phyloP scores from a whole-genome alignment of 2,888 invertebrate species.

The Sphecodes monilicornis region DNA sequence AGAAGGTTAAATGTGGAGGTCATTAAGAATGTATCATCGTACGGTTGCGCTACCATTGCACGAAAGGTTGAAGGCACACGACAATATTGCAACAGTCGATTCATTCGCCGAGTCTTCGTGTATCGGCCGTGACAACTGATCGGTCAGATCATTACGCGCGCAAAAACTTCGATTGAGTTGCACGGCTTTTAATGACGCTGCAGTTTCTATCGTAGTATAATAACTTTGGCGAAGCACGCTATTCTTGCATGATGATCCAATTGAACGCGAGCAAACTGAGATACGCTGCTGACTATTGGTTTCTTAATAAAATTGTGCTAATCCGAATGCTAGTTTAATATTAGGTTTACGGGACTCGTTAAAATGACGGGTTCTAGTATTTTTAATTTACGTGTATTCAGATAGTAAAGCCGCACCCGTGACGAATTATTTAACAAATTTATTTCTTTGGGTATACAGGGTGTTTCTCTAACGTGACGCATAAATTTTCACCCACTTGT shows the following conservation, averaged over 20 bases:
- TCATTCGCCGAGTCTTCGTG: conserved; percentile 9
- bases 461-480: too few relatives aligned
- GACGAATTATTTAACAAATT: not conserved
- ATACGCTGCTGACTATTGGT: not conserved
- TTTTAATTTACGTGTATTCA: not conserved
- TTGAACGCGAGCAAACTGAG: not conserved
- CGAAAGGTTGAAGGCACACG: conserved; percentile 46
- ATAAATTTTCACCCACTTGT: too few relatives aligned
- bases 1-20: conserved; percentile 57
- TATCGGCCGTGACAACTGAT: conserved; percentile 16
- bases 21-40: conserved; percentile 55
- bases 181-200: not conserved
- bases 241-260: not conserved
- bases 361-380: not conserved
- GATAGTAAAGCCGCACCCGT: not conserved
- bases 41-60: conserved; percentile 37
- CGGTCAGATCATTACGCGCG: not conserved
- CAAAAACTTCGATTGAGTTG: not conserved
- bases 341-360: not conserved
- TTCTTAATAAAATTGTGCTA: not conserved
- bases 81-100: conserved; percentile 44
- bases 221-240: not conserved
- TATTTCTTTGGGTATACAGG: not conserved
- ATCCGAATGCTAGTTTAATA: not conserved
- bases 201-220: not conserved